These are phyloP conservation scores for Zoanthus sociatus DNA, from an alignment of 92 coral and sea anemone species.

Conservation along the genomic window DNA sequence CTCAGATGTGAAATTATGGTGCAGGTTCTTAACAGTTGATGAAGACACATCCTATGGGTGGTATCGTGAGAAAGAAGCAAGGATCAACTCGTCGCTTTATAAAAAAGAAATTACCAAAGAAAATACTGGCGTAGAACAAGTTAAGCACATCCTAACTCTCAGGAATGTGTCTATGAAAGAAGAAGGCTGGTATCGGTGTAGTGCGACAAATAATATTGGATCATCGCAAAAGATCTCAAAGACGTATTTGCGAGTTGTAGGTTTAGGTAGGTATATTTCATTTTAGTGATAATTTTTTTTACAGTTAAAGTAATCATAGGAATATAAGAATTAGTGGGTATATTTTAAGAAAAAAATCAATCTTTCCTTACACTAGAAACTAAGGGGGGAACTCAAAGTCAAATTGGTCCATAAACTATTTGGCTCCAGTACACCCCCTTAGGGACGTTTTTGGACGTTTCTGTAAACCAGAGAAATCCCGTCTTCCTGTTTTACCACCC, in stretches of 20 bases:
- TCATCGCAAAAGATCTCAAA: neutral
- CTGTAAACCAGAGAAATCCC: slow-evolving; percentile 24
- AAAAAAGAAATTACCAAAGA: neutral
- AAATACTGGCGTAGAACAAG: neutral
- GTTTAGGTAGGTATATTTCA: neutral
- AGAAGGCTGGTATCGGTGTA: neutral
- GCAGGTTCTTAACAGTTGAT: slow-evolving; percentile 2
- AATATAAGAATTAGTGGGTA: too few species aligned
- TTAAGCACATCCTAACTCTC: neutral
- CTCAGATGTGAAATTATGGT: neutral
- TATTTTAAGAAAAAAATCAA: too few species aligned
- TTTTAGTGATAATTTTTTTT: too few species aligned
- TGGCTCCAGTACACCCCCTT: slow-evolving; percentile 21
- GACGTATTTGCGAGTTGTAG: neutral
- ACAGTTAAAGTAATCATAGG: too few species aligned
- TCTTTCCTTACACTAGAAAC: neutral
- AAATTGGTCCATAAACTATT: neutral
- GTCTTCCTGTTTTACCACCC: slow-evolving; percentile 27
- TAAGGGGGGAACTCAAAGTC: slow-evolving; percentile 39
- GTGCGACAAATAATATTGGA: neutral
- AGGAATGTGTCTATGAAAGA: slow-evolving; percentile 10
- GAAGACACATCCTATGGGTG: slow-evolving; percentile 15
- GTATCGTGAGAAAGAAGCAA: neutral
- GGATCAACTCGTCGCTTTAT: neutral
- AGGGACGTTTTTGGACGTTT: slow-evolving; percentile 28